Conservation (phyloP, 2,888 invertebrate genomes). For the Xylota sylvarum region DNA sequence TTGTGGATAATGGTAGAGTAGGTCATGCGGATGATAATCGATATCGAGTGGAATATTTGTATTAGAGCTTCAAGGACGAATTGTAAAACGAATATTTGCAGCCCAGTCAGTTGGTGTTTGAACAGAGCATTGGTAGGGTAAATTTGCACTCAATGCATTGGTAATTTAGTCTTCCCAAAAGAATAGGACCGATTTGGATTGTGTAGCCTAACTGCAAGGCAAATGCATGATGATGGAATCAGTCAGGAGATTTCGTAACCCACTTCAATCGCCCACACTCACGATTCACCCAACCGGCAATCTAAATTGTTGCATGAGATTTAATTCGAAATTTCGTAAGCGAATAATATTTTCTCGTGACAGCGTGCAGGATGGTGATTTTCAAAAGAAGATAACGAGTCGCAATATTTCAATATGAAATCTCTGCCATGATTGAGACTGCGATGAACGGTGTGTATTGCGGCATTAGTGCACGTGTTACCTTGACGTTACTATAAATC, state of each 20-base stretch:
- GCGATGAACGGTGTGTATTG: constrained; percentile 7
- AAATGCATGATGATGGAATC: not conserved
- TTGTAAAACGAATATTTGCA: constrained; percentile 34
- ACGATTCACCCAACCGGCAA: constrained; percentile 15
- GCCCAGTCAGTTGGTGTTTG: constrained; percentile 7
- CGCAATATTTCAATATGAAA: constrained; percentile 8
- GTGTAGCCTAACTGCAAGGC: not conserved
- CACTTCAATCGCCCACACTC: constrained; percentile 17
- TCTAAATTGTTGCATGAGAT: constrained; percentile 39
- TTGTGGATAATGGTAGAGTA: constrained; percentile 17
- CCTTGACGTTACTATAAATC: constrained; percentile 26
- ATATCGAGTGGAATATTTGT: constrained; percentile 27
- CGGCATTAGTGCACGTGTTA: constrained; percentile 41
- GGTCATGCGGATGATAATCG: constrained; percentile 43
- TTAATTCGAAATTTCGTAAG: constrained; percentile 56
- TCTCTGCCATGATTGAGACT: constrained; percentile 9
- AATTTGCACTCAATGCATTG: constrained; percentile 58
- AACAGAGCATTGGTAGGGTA: not conserved
- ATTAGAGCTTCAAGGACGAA: constrained; percentile 28
- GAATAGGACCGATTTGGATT: not conserved
- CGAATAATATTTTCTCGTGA: constrained; percentile 51
- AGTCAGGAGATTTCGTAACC: not conserved
- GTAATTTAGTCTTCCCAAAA: constrained; percentile 19
- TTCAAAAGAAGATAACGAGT: not conserved
- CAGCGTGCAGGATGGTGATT: constrained; percentile 36